Evolutionary conservation across 2,797 vertebrate species (phyloP).

Genomic region (Centroberyx gerrardi): DNA sequence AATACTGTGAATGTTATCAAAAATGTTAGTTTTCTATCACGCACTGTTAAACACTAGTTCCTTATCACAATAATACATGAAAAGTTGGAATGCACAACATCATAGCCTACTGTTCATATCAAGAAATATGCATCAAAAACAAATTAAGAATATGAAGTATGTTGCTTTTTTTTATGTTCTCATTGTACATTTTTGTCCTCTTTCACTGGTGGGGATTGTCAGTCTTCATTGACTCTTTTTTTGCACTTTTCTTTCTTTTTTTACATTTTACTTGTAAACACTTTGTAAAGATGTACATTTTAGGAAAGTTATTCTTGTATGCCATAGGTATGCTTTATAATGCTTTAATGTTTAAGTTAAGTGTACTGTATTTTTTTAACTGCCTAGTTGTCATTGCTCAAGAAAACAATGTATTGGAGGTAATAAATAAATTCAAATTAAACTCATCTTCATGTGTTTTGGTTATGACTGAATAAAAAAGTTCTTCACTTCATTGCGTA

Average conservation of each 20-base stretch:
- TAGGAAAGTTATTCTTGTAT: constrained; percentile 85
- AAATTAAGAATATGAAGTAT: constrained; percentile 83
- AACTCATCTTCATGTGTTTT: constrained; percentile 57
- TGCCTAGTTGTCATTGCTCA: constrained; percentile 84
- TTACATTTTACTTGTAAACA: constrained; percentile 84
- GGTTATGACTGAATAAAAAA: constrained; percentile 5
- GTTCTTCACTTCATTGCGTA: neutral
- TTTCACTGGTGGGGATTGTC: constrained; percentile 82
- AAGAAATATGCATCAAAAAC: constrained; percentile 71
- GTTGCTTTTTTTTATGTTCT: constrained; percentile 52
- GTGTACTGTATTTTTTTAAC: constrained; percentile 87
- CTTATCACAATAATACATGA: constrained; percentile 52
- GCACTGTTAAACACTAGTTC: constrained; percentile 74
- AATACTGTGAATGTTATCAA: constrained; percentile 84
- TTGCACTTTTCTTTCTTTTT: constrained; percentile 83
- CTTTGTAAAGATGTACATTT: constrained; percentile 90
- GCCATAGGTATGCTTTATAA: constrained; percentile 83
- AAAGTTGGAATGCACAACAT: constrained; percentile 69
- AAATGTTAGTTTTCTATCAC: constrained; percentile 56
- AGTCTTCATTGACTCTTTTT: constrained; percentile 78
- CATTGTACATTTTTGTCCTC: constrained; percentile 72
- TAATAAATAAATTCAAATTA: constrained; percentile 85
- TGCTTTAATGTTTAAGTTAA: constrained; percentile 86
- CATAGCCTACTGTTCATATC: constrained; percentile 62
- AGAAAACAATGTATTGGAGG: constrained; percentile 81